These are phyloP conservation scores for Scaptomyza reducta DNA, from an alignment of 2,888 invertebrate genomes.

Conservation along the genomic window DNA sequence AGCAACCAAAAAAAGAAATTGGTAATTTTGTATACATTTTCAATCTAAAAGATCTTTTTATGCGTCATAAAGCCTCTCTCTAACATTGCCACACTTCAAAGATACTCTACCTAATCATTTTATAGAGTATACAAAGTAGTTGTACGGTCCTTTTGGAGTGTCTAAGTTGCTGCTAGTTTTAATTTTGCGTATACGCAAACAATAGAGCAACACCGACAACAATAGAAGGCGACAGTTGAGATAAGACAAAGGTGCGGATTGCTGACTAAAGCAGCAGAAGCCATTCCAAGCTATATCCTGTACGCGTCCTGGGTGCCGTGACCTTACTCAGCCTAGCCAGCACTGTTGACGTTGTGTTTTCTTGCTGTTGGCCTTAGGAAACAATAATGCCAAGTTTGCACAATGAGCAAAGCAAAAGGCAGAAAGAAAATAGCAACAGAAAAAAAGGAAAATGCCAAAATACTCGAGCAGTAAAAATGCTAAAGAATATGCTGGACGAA, in stretches of 20 bases:
- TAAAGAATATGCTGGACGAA: constrained; percentile 62
- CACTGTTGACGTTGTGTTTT: constrained; percentile 72
- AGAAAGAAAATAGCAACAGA: constrained; percentile 25
- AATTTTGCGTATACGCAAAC: constrained; percentile 76
- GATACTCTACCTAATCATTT: neutral
- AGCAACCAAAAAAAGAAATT: neutral
- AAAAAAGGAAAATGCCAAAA: constrained; percentile 47
- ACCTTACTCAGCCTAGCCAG: constrained; percentile 45
- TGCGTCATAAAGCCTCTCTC: no score
- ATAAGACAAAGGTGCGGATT: constrained; percentile 61
- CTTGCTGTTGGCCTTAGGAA: constrained; percentile 77
- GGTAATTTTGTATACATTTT: no score
- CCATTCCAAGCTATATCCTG: constrained; percentile 1
- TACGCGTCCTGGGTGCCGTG: neutral
- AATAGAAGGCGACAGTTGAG: constrained; percentile 49
- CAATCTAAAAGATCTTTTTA: no score
- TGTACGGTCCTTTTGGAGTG: constrained; percentile 38
- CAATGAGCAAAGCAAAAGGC: constrained; percentile 65
- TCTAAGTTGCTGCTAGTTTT: constrained; percentile 50
- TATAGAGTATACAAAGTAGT: constrained; percentile 42
- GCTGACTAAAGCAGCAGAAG: constrained; percentile 25
- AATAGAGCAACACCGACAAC: constrained; percentile 70
- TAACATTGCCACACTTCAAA: no score
- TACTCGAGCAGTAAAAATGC: constrained; percentile 71
- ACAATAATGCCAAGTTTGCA: constrained; percentile 81